A percentile compares a stretch with the other conserved stretches of the same genome.
phyloP scores from a whole-genome alignment of 2,888 invertebrate genomes.

The Erpobdella octoculata region DNA sequence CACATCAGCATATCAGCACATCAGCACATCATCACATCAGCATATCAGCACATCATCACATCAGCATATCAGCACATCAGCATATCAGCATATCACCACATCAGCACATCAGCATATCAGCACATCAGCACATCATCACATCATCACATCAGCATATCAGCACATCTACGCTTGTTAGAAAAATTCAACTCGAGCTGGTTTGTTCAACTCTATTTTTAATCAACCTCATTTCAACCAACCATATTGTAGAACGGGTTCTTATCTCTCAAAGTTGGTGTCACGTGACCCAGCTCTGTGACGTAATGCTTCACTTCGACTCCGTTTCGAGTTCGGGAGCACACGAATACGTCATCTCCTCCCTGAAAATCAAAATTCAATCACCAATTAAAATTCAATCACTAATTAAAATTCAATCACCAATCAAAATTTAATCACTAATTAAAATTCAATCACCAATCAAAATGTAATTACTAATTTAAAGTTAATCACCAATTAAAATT shows the following conservation, averaged over 20 bases:
- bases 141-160: too few species aligned
- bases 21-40: too few species aligned
- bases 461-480: background rate
- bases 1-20: too few species aligned
- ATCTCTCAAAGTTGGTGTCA: constrained; percentile 27
- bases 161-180: too few species aligned
- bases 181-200: too few species aligned
- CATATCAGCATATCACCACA: too few species aligned
- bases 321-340: constrained; percentile 29
- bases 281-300: constrained; percentile 32
- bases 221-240: too few species aligned
- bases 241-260: constrained; percentile 28
- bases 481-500: background rate
- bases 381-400: background rate
- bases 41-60: too few species aligned
- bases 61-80: too few species aligned
- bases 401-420: background rate
- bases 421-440: background rate
- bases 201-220: too few species aligned
- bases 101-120: too few species aligned
- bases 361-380: constrained; percentile 16
- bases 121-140: too few species aligned
- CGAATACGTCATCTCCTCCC: constrained; percentile 38
- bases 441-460: background rate
- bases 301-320: constrained; percentile 31